Percentiles rank a stretch among this genome's conserved stretches.
Evolutionary conservation across 2,888 invertebrate genomes (phyloP).

Genomic region (Eupithecia inturbata): DNA sequence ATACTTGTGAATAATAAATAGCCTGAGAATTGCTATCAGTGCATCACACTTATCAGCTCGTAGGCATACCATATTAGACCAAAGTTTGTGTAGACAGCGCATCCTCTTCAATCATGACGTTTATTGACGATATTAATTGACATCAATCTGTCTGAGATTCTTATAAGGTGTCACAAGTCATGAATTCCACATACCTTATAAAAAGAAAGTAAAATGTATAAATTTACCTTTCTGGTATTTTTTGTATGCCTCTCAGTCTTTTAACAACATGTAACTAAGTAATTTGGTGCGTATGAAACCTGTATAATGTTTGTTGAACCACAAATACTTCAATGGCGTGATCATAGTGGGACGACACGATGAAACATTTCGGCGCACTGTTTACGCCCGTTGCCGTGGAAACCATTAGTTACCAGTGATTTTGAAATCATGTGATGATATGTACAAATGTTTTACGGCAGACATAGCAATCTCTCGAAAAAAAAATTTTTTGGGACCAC

Average conservation of each 20-base stretch:
- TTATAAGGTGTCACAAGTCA: background rate
- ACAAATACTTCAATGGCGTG: too few relatives aligned
- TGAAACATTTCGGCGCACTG: too few relatives aligned
- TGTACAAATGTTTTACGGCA: too few relatives aligned
- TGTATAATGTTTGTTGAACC: too few relatives aligned
- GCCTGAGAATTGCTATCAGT: background rate
- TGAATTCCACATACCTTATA: background rate
- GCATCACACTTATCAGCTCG: background rate
- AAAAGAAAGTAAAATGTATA: background rate
- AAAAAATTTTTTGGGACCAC: too few relatives aligned
- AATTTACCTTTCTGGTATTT: background rate
- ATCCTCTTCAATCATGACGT: background rate
- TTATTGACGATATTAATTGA: background rate
- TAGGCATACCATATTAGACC: background rate
- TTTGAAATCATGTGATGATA: too few relatives aligned
- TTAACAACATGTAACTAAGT: background rate
- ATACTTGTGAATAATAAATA: too few relatives aligned
- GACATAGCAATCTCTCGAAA: too few relatives aligned
- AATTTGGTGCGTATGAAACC: too few relatives aligned
- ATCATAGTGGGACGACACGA: too few relatives aligned
- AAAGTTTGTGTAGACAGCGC: background rate
- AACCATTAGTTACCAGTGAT: too few relatives aligned
- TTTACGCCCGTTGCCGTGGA: too few relatives aligned
- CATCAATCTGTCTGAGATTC: background rate
- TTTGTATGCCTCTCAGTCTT: background rate